Evolutionary conservation across 2,797 vertebrate genomes (phyloP).

Genomic region (Eurystomus glaucurus): DNA sequence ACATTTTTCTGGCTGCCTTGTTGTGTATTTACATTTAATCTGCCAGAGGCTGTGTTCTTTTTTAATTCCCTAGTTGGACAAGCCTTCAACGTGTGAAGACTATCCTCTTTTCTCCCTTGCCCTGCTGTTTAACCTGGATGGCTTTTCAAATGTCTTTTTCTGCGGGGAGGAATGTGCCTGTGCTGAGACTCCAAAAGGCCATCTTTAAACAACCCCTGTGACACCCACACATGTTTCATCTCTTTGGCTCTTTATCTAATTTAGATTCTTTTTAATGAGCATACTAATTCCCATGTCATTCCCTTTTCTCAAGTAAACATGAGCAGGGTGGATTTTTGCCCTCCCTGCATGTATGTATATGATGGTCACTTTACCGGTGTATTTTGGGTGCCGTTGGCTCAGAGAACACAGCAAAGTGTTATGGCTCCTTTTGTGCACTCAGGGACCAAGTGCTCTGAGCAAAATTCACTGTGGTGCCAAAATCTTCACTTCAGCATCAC

Average conservation of each 20-base stretch:
- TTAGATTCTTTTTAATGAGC: background rate
- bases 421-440: background rate
- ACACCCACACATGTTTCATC: background rate
- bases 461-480: background rate
- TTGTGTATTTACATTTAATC: background rate
- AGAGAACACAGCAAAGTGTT: background rate
- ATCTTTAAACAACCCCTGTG: background rate
- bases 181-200: background rate
- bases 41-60: background rate
- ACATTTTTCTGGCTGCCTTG: background rate
- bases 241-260: background rate
- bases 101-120: background rate
- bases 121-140: background rate
- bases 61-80: background rate
- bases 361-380: accelerated
- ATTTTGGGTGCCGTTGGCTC: accelerated
- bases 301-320: background rate
- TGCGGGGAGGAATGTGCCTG: background rate
- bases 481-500: background rate
- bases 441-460: background rate
- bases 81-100: background rate
- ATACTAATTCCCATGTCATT: background rate
- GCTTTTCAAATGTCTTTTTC: background rate
- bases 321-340: background rate
- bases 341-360: background rate